Base-by-base conservation (phyloP, 2,888 invertebrate species). In the Leuctra nigra region DNA sequence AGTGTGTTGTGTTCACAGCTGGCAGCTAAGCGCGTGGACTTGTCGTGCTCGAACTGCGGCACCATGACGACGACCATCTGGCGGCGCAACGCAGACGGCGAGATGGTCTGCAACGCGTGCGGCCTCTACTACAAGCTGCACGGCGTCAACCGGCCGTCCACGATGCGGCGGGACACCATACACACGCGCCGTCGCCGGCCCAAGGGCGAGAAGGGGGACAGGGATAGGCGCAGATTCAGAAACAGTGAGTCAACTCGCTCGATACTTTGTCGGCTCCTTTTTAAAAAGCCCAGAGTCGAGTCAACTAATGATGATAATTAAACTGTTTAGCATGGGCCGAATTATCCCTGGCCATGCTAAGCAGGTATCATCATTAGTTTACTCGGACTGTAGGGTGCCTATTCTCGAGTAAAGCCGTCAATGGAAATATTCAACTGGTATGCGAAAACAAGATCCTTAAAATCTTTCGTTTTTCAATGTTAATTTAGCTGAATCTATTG, bases 61-160 rank as follows among this genome's bases (percentile, higher is more conserved):
- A 98, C 98, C n/a, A 86, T 88, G 71, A 94, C 91, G 36, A 98
- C 98, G 58, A 98, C 98, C 0, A 89, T 98, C 62, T 98, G 98
- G 98, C 79, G 98, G 67, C 81, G 98, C 65, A 97, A 97, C 75
- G 84, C 91, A 68, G 86, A 91, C 68, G 97, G 97, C 1, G 96
- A 98, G 77, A 96, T 98, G 81, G 98, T 98, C 59, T 98, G 98
- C 75, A 98, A 98, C 75, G 98, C 98, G 38, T 98, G 98, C 72
- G 98, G 97, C 0, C 81, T 98, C 35, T 98, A 98, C 77, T 97
- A 86, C 77, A 98, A 98, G 75, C 79, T 98, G 64, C 98, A 98
- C 74, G 91, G 91, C 62, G 87, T 94, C 54, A 91, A 92, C 73
- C 81, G 96, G 59, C 96, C 96, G 22, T 83, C 91, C 65, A 91